phyloP scores from a whole-genome alignment of 2,113 vertebrate genomes.

The Melanotaenia duboulayi region DNA sequence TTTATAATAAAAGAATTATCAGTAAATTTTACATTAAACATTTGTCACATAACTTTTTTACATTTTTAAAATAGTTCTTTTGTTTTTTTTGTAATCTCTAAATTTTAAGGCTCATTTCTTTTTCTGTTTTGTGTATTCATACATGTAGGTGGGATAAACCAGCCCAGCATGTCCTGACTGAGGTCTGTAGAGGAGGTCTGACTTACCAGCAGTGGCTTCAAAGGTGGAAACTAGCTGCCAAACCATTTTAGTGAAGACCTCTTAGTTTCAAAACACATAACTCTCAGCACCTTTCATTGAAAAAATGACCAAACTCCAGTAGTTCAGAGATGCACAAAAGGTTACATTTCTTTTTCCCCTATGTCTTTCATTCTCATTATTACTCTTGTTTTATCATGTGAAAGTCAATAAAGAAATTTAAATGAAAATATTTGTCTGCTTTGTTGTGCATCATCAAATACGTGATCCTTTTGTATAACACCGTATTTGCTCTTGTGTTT shows the following conservation, averaged over 20 bases:
- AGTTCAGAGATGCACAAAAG: background rate
- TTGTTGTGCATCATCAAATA: constrained; percentile 2
- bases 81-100: too few species aligned
- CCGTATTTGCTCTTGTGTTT: background rate
- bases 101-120: background rate
- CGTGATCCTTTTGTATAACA: constrained; percentile 4
- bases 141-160: constrained; percentile 86
- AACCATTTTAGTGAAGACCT: constrained; percentile 33
- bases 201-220: constrained; percentile 85
- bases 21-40: too few species aligned
- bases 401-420: constrained; percentile 43
- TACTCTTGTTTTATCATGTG: background rate
- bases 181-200: constrained; percentile 71
- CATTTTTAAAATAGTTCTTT: too few species aligned
- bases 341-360: too few species aligned
- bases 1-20: too few species aligned
- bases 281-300: constrained; percentile 20
- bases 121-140: constrained; percentile 29
- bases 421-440: constrained; percentile 11
- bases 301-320: background rate
- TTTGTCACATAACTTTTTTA: too few species aligned
- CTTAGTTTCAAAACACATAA: background rate
- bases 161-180: constrained; percentile 79
- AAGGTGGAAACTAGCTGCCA: constrained; percentile 81
- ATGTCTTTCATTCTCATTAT: background rate